These are phyloP conservation scores for Sphaeridia pumilis DNA, from an alignment of 2,888 invertebrate genomes.

Conservation along the genomic window DNA sequence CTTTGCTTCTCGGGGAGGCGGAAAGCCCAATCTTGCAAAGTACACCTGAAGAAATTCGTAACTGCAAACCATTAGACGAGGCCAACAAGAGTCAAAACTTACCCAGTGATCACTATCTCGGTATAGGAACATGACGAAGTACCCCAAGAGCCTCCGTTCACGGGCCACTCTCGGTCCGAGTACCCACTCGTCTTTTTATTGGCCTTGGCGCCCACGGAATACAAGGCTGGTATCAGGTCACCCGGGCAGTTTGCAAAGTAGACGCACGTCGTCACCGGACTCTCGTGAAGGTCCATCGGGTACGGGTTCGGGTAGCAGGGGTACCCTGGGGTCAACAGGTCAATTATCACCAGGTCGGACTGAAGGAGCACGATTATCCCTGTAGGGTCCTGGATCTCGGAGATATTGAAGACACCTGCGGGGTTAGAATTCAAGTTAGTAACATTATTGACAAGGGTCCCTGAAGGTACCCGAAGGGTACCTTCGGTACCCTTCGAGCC, in stretches of 20 bases:
- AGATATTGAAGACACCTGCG: constrained; percentile 36
- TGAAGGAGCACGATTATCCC: constrained; percentile 94
- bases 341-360: constrained; percentile 95
- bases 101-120: constrained; percentile 98
- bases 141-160: constrained; percentile 93
- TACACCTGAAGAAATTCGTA: too few relatives aligned
- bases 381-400: constrained; percentile 94
- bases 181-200: constrained; percentile 71
- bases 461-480: too few relatives aligned
- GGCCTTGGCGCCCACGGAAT: constrained; percentile 70
- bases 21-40: too few relatives aligned
- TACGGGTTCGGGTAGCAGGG: constrained; percentile 94
- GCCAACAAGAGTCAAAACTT: too few relatives aligned
- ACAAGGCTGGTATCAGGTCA: constrained; percentile 94
- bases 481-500: too few relatives aligned
- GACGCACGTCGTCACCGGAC: constrained; percentile 90
- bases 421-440: too few relatives aligned
- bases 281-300: constrained; percentile 81
- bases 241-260: constrained; percentile 97
- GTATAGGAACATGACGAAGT: constrained; percentile 92
- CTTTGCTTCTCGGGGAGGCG: too few relatives aligned
- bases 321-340: constrained; percentile 87
- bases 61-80: too few relatives aligned
- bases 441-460: too few relatives aligned
- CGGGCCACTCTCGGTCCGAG: constrained; percentile 90